phyloP scores from a whole-genome alignment of 2,113 vertebrate species.

The Tylochromis polylepis region DNA sequence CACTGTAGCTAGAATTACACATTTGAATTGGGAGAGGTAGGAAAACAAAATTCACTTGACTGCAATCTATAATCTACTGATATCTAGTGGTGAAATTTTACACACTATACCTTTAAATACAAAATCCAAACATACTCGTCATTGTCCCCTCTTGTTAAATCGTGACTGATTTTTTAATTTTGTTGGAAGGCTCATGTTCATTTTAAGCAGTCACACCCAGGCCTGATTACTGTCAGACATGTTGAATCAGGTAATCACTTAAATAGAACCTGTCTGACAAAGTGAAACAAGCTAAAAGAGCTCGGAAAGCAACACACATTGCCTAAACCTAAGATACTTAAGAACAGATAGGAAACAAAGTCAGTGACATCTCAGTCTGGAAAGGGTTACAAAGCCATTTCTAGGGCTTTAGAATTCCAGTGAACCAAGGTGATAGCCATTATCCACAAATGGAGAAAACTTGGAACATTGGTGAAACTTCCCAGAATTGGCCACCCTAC shows the following conservation, averaged over 20 bases:
- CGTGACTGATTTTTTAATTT: neutral
- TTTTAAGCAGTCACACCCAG: neutral
- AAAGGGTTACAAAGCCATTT: neutral
- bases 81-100: neutral
- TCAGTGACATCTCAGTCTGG: neutral
- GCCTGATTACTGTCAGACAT: neutral
- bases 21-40: no score
- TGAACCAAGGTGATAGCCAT: neutral
- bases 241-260: neutral
- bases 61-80: no score
- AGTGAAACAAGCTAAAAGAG: neutral
- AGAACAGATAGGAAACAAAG: neutral
- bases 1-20: no score
- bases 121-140: neutral
- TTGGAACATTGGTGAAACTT: neutral
- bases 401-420: neutral
- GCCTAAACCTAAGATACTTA: neutral
- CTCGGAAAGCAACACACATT: neutral
- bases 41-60: no score
- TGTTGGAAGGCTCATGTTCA: neutral
- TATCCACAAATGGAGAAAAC: neutral
- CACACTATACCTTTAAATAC: neutral
- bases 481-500: neutral
- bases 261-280: neutral
- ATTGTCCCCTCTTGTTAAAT: neutral